Evolutionary conservation across 2,888 invertebrate genomes (phyloP).

Genomic region (Lypha dubia): DNA sequence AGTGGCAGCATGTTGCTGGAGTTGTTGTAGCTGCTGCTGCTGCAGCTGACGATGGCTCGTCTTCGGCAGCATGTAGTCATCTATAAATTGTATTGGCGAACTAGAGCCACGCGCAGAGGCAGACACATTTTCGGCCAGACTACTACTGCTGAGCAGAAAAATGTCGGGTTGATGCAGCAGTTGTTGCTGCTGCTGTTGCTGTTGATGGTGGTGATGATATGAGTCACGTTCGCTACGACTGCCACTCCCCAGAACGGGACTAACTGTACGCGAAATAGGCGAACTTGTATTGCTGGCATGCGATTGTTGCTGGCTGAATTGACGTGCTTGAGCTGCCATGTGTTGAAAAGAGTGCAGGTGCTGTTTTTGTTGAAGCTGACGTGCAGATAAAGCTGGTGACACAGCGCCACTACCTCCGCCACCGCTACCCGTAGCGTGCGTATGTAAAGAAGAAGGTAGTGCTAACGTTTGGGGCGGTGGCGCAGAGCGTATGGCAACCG

Average conservation of each 20-base stretch:
- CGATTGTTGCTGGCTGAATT: conserved; percentile 72
- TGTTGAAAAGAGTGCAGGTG: conserved; percentile 77
- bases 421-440: conserved; percentile 72
- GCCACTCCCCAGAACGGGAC: conserved; percentile 77
- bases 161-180: conserved; percentile 80
- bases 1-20: conserved; percentile 75
- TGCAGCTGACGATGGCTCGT: conserved; percentile 74
- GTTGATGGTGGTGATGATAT: conserved; percentile 65
- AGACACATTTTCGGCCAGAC: conserved; percentile 80
- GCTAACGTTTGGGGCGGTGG: conserved; percentile 82
- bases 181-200: conserved; percentile 66
- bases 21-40: conserved; percentile 74
- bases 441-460: conserved; percentile 75
- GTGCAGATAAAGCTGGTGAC: conserved; percentile 80
- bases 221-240: conserved; percentile 65
- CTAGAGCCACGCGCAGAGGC: conserved; percentile 74
- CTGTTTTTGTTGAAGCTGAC: conserved; percentile 81
- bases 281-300: conserved; percentile 79
- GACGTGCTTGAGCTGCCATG: conserved; percentile 74
- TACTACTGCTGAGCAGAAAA: conserved; percentile 83
- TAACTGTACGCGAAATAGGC: conserved; percentile 80
- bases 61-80: conserved; percentile 74
- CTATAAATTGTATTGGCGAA: conserved; percentile 77
- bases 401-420: conserved; percentile 79
- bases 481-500: conserved; percentile 80